Evolutionary conservation across 2,888 invertebrate genomes (phyloP).

Genomic region (Beris chalybata): DNA sequence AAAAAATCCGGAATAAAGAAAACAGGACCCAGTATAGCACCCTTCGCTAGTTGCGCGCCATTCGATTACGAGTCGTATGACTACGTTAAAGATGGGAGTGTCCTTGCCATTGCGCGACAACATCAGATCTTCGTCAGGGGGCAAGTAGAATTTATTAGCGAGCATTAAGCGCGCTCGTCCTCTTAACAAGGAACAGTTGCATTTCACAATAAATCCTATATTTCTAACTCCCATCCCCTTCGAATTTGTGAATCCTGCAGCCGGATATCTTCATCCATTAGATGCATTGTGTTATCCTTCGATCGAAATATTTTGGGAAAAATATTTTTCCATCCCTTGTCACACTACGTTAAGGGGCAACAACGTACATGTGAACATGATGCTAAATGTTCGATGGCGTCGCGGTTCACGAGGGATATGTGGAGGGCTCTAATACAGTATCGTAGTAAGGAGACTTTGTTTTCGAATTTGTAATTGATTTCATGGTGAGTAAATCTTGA

Average conservation of each 20-base stretch:
- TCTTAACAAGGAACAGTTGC: slow-evolving; percentile 37
- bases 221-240: slow-evolving; percentile 24
- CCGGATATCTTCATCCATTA: slow-evolving; percentile 39
- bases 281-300: slow-evolving; percentile 34
- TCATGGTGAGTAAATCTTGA: slow-evolving; percentile 29
- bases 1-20: slow-evolving; percentile 34
- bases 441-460: slow-evolving; percentile 28
- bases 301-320: slow-evolving; percentile 40
- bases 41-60: slow-evolving; percentile 32
- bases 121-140: slow-evolving; percentile 3
- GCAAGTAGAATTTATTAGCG: slow-evolving; percentile 36
- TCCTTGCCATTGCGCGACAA: slow-evolving; percentile 48
- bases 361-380: slow-evolving; percentile 11
- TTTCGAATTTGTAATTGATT: slow-evolving; percentile 39
- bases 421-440: background rate
- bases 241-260: slow-evolving; percentile 25
- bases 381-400: slow-evolving; percentile 27
- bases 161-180: slow-evolving; percentile 28
- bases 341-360: slow-evolving; percentile 35
- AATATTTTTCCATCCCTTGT: slow-evolving; percentile 40
- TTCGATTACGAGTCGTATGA: slow-evolving; percentile 23
- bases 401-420: background rate
- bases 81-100: slow-evolving; percentile 55
- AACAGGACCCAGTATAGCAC: slow-evolving; percentile 37
- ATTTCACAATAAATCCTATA: background rate